Base-by-base conservation (phyloP, 53 echinoderm and acorn worm species). In the Patiria pectinifera region DNA sequence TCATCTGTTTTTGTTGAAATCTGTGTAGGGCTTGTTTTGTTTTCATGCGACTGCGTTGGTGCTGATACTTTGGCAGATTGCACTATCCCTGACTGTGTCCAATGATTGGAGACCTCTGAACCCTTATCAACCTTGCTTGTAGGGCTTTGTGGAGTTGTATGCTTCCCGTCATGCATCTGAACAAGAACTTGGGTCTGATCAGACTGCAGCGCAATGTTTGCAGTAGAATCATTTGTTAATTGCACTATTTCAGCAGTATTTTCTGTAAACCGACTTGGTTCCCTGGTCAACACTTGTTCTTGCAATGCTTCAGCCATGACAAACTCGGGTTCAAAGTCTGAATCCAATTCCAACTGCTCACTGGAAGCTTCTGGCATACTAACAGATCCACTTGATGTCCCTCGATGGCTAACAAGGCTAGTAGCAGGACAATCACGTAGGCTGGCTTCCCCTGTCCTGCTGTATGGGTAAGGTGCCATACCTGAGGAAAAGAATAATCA, bases 251-350 rank as follows among this genome's bases (percentile, higher is more conserved):
- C 71, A 49, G 71, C 11, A 45, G 49, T 18, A 4, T 26, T 44
- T 60, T 0, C 24, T 10, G 25, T 60, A 5, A 25, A 60, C 23
- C 4, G 21, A 4, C 16, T 11, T 13, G 83, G 14, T 66, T 85
- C 85, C 48, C 10, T 69, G 26, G 24, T 74, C 4, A 23, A 62
- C 76, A 46, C 43, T 45, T 85, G 63, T 72, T 63, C 84, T 22
- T 11, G 62, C 3, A 23, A 46, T 71, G 86, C 46, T 90, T 79
- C 80, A 22, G 80, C 90, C n/a, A 45, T 66, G 49, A 90, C 90
- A 48, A 90, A 90, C 47, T 90, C 90, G 4, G 90, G 90, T 63
- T 81, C 90, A 45, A 79, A 90, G 66, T 90, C 90, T 44, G 90
- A 90, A 69, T 90, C 90, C 4, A 69, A 90, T 23, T 90, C 90